A percentile compares a stretch with the other conserved stretches of the same genome.
Conservation (phyloP, 2,797 vertebrate species). For the Alectoris magna region DNA sequence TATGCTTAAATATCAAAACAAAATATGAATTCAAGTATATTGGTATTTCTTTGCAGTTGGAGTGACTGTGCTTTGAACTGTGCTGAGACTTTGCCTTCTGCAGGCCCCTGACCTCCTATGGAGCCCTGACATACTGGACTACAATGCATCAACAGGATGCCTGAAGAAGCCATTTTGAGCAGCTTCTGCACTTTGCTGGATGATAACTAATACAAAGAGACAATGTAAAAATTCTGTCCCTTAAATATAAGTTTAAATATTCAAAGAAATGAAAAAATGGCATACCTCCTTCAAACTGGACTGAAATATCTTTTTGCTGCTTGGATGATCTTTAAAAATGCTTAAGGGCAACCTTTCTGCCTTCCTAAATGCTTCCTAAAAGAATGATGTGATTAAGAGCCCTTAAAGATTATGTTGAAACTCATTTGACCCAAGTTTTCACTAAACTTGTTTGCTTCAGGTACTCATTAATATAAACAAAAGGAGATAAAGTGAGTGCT, state of each 20-base stretch:
- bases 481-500: background rate
- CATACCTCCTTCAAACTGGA: background rate
- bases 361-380: background rate
- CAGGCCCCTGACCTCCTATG: background rate
- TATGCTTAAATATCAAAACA: background rate
- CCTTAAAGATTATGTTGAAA: background rate
- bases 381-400: background rate
- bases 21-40: background rate
- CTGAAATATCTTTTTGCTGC: background rate
- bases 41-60: background rate
- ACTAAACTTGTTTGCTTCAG: background rate
- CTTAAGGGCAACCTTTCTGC: background rate
- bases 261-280: background rate
- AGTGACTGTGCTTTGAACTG: background rate
- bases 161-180: background rate
- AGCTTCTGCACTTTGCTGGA: background rate
- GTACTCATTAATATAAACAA: constrained; percentile 6
- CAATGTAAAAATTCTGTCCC: background rate
- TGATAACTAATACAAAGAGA: background rate
- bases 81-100: background rate
- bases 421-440: background rate
- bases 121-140: background rate
- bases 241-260: background rate
- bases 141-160: background rate
- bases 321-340: background rate